Evolutionary conservation across 1,140 invertebrate species (phyloP).

Genomic region (Nasonia giraulti): DNA sequence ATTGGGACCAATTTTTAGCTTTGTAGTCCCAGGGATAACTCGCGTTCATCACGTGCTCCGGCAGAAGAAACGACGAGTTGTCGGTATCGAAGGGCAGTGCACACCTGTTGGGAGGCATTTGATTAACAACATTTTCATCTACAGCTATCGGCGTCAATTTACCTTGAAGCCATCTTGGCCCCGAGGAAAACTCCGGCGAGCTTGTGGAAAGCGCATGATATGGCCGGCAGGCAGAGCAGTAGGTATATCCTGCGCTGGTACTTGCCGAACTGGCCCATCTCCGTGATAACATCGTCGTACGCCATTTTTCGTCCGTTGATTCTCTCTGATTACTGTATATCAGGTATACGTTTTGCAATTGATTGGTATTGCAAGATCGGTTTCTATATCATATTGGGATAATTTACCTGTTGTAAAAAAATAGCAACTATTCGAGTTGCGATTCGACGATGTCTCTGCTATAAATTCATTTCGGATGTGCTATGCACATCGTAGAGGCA

Average conservation of each 20-base stretch:
- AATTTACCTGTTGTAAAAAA: slow-evolving; percentile 22
- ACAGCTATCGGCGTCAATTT: background rate
- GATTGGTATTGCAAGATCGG: no score
- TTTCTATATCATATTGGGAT: no score
- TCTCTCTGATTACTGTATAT: slow-evolving; percentile 34
- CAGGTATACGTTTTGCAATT: background rate
- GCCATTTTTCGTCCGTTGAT: slow-evolving; percentile 75
- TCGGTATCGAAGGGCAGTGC: slow-evolving; percentile 76
- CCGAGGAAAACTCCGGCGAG: slow-evolving; percentile 83
- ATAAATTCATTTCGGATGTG: background rate
- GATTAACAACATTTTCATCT: slow-evolving; percentile 16
- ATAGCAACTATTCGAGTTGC: background rate
- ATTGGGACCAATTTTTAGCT: slow-evolving; percentile 72
- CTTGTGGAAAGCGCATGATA: slow-evolving; percentile 85
- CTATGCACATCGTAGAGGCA: background rate
- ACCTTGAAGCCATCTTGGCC: slow-evolving; percentile 79
- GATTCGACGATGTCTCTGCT: background rate
- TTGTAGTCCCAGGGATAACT: slow-evolving; percentile 76
- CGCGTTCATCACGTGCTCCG: slow-evolving; percentile 69
- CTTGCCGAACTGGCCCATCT: slow-evolving; percentile 83
- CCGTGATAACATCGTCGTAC: slow-evolving; percentile 82
- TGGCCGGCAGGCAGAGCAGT: slow-evolving; percentile 82
- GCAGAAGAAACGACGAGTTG: slow-evolving; percentile 74
- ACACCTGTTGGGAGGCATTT: slow-evolving; percentile 74
- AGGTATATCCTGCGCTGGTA: slow-evolving; percentile 84